Evolutionary conservation across 2,113 vertebrate species (phyloP).

Genomic region (Periophthalmodon schlosseri): DNA sequence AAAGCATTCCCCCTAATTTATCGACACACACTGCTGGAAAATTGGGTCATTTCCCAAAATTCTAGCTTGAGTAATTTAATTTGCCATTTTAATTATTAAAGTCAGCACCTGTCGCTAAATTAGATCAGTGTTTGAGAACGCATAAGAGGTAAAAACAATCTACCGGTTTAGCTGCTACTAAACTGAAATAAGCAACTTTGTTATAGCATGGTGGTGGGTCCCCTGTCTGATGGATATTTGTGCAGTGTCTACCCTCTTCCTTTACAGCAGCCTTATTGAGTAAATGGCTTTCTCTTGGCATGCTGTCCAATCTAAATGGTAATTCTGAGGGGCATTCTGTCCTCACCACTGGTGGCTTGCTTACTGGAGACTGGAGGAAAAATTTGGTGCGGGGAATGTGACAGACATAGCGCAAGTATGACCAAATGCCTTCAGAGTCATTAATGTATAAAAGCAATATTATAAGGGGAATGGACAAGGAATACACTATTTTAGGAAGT

Average conservation of each 20-base stretch:
- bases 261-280: conserved; percentile 42
- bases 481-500: neutral
- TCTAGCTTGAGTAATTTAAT: conserved; percentile 59
- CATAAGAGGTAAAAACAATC: conserved; percentile 25
- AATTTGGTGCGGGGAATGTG: conserved; percentile 36
- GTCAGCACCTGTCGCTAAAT: conserved; percentile 55
- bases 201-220: conserved; percentile 33
- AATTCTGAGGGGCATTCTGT: conserved; percentile 58
- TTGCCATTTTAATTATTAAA: conserved; percentile 68
- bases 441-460: neutral
- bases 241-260: conserved; percentile 26
- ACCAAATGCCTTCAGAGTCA: conserved; percentile 6
- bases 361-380: conserved; percentile 49
- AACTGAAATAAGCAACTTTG: conserved; percentile 31
- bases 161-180: conserved; percentile 22
- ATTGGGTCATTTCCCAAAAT: conserved; percentile 54
- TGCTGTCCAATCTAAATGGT: conserved; percentile 78
- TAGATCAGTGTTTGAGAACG: conserved; percentile 29
- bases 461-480: neutral
- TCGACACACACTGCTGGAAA: conserved; percentile 36
- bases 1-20: conserved; percentile 30
- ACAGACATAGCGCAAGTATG: conserved; percentile 24
- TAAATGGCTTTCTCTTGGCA: conserved; percentile 70
- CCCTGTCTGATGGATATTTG: conserved; percentile 19
- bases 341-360: conserved; percentile 43